Evolutionary conservation across 2,113 vertebrate species (phyloP).

Genomic region (Bujurquina vittata): DNA sequence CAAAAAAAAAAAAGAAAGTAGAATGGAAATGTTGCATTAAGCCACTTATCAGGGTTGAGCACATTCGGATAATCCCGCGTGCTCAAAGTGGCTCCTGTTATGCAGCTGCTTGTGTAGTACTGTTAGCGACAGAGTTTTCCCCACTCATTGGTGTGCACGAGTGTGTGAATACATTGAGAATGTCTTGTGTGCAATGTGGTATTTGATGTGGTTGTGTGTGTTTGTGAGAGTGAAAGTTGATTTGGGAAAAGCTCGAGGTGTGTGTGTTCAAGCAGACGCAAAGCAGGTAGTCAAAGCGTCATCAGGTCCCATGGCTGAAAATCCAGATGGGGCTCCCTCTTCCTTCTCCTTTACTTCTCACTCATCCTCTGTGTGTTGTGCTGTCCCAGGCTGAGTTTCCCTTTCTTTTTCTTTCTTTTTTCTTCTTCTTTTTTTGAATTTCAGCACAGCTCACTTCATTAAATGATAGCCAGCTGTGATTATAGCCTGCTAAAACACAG

Average conservation of each 20-base stretch:
- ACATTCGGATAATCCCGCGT: conserved; percentile 82
- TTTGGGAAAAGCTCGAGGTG: conserved; percentile 25
- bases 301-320: conserved; percentile 38
- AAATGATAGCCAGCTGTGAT: conserved; percentile 44
- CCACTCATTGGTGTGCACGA: conserved; percentile 36
- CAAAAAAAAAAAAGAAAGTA: conserved; percentile 67
- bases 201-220: conserved; percentile 39
- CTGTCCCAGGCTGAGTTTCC: background rate
- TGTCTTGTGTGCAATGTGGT: background rate
- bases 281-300: conserved; percentile 26
- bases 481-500: conserved; percentile 38
- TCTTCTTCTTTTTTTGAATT: background rate
- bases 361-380: background rate
- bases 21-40: conserved; percentile 82
- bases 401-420: background rate
- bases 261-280: conserved; percentile 34
- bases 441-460: conserved; percentile 40
- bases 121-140: conserved; percentile 51
- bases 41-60: conserved; percentile 84
- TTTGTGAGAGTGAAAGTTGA: conserved; percentile 27
- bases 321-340: conserved; percentile 48
- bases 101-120: conserved; percentile 68
- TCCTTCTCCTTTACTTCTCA: background rate
- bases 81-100: conserved; percentile 80
- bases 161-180: conserved; percentile 10